Evolutionary conservation across 2,888 invertebrate species (phyloP).

Genomic region (Ashinkailepas kermadecensis): DNA sequence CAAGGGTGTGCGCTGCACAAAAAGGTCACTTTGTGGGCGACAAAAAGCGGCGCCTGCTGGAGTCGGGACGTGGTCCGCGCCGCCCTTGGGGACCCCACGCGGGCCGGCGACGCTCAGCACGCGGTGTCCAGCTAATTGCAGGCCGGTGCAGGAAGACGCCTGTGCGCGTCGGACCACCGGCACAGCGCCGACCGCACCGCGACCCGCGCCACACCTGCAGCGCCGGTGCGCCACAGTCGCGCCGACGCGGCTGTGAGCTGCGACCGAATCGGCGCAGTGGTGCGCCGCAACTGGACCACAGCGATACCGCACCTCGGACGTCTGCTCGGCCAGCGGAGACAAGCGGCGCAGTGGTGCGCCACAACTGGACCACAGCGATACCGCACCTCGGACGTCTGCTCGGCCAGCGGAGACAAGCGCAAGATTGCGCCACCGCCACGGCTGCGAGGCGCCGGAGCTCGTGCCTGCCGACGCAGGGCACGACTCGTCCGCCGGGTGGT

Average conservation of each 20-base stretch:
- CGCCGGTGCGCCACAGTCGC: not conserved
- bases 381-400: no score
- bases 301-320: no score
- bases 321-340: no score
- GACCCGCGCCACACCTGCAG: not conserved
- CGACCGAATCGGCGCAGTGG: not conserved
- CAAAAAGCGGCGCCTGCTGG: not conserved
- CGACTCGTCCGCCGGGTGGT: no score
- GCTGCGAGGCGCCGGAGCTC: no score
- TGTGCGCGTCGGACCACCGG: not conserved
- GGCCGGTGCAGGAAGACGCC: not conserved
- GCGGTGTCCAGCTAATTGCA: not conserved
- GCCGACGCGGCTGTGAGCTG: not conserved
- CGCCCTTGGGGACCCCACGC: not conserved
- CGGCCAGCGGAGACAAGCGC: no score
- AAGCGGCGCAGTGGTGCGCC: not conserved
- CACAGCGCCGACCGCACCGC: not conserved
- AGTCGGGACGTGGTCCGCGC: not conserved
- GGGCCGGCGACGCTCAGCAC: not conserved
- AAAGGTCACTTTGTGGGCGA: not conserved
- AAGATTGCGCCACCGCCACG: no score
- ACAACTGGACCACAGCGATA: no score
- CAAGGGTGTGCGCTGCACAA: not conserved
- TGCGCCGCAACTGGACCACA: no score
- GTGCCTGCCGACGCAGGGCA: no score